phyloP scores from a whole-genome alignment of 2,797 vertebrate genomes.

The Artibeus lituratus region DNA sequence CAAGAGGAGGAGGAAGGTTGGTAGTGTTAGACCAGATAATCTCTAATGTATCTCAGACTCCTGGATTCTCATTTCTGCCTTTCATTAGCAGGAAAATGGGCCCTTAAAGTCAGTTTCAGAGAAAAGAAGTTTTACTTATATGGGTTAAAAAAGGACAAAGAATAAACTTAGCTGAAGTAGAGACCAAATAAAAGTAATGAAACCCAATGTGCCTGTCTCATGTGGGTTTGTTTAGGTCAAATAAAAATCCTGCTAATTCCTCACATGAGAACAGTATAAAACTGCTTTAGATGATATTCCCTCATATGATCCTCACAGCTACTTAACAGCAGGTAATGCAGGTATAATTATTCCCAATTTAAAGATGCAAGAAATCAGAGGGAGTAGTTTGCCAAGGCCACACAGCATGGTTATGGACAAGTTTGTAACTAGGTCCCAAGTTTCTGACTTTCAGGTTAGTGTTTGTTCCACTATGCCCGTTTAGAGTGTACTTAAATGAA shows the following conservation, averaged over 20 bases:
- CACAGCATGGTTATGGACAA: not conserved
- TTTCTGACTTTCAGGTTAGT: slow-evolving; percentile 21
- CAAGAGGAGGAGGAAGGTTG: not conserved
- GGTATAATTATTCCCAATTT: not conserved
- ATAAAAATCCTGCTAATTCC: slow-evolving; percentile 14
- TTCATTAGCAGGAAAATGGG: not conserved
- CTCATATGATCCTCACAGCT: slow-evolving; percentile 28
- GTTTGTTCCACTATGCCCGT: not conserved
- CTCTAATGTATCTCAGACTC: not conserved
- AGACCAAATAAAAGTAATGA: slow-evolving; percentile 44
- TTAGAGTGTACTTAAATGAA: not conserved
- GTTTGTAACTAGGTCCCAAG: not conserved
- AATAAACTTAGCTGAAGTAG: not conserved
- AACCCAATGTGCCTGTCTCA: not conserved
- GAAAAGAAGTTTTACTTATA: slow-evolving; percentile 9
- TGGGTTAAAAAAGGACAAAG: not conserved
- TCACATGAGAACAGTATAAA: not conserved
- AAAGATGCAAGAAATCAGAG: slow-evolving; percentile 18
- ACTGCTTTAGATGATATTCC: not conserved
- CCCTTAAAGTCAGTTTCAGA: not conserved
- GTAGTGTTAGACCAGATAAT: not conserved
- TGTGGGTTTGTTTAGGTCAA: not conserved
- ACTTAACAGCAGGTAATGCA: not conserved
- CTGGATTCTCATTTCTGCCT: not conserved
- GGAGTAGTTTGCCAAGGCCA: not conserved